A percentile compares a stretch with the other conserved stretches of the same genome.
These are phyloP conservation scores for Pyrochroa serraticornis DNA, from an alignment of 2,888 invertebrate species.

Conservation along the genomic window DNA sequence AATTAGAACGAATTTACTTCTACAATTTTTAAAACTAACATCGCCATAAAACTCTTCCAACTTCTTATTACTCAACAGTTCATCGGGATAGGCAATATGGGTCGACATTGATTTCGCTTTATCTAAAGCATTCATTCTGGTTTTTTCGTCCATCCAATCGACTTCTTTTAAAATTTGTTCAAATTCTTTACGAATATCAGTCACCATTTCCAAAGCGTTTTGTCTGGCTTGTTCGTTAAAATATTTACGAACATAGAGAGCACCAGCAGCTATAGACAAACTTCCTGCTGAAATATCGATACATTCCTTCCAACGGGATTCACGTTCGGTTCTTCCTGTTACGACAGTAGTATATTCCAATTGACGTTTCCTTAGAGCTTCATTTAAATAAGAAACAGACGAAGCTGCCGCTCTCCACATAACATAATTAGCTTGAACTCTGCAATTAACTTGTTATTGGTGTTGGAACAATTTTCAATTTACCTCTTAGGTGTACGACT, in stretches of 20 bases:
- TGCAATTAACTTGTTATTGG: slow-evolving; percentile 37
- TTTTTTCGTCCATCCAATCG: slow-evolving; percentile 92
- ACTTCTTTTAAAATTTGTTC: slow-evolving; percentile 77
- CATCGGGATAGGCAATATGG: slow-evolving; percentile 92
- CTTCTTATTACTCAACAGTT: slow-evolving; percentile 81
- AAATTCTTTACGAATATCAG: slow-evolving; percentile 83
- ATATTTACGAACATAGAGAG: slow-evolving; percentile 85
- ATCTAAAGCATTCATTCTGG: slow-evolving; percentile 75
- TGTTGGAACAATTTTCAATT: slow-evolving; percentile 3
- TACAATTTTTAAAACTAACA: slow-evolving; percentile 57
- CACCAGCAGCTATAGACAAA: slow-evolving; percentile 77
- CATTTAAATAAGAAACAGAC: slow-evolving; percentile 80
- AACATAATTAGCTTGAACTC: slow-evolving; percentile 86
- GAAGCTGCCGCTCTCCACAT: slow-evolving; percentile 90
- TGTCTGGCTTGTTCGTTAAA: slow-evolving; percentile 85
- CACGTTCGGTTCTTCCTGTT: slow-evolving; percentile 83
- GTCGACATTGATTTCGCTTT: slow-evolving; percentile 85
- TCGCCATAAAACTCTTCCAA: slow-evolving; percentile 79
- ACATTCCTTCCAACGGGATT: slow-evolving; percentile 92
- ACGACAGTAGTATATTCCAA: slow-evolving; percentile 80
- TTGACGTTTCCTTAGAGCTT: slow-evolving; percentile 78
- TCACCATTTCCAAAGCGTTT: slow-evolving; percentile 86
- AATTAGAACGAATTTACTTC: not conserved
- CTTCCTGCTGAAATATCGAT: slow-evolving; percentile 79
- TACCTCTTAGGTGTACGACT: slow-evolving; percentile 62